Base-by-base conservation (phyloP, 1,140 invertebrate genomes). In the Plectus sambesii region DNA sequence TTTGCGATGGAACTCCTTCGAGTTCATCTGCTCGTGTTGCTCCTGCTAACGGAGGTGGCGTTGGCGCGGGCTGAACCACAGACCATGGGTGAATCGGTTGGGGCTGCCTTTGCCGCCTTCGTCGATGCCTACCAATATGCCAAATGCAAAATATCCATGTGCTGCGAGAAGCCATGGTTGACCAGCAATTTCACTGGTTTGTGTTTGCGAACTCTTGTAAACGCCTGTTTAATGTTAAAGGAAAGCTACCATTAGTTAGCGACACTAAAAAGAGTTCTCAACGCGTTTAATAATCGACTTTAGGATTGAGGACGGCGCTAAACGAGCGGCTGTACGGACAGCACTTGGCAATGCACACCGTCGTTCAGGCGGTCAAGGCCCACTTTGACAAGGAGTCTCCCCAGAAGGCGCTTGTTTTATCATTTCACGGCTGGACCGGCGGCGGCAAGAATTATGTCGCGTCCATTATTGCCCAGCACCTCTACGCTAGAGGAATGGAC, bases 101-200 rank as follows among this genome's bases (percentile, higher is more conserved):
- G 93, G 93, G 17, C 86, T 87, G 0, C 92, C 93, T 5, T 90
- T 92, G 25, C 92, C 93, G 15, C 90, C 90, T 12, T 35, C 73
- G 82, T 69, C 63, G 58, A 29, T 80, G 79, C n/a, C n/a, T n/a
- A n/a, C n/a, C n/a, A n/a, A n/a, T n/a, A n/a, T n/a, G n/a, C 2
- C 82, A 85, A 70, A 81, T 85, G 27, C n/a, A n/a, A n/a, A n/a
- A n/a, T n/a, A n/a, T n/a, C n/a, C n/a, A n/a, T n/a, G n/a, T n/a
- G n/a, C n/a, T n/a, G n/a, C n/a, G n/a, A n/a, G n/a, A n/a, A n/a
- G n/a, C n/a, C n/a, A n/a, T n/a, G n/a, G n/a, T n/a, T n/a, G n/a
- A n/a, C n/a, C n/a, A n/a, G n/a, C n/a, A n/a, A n/a, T n/a, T n/a
- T n/a, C n/a, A n/a, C n/a, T n/a, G n/a, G n/a, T n/a, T n/a, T n/a